Base-by-base conservation (phyloP, 2,888 invertebrate genomes). In the Lasius fuliginosus region DNA sequence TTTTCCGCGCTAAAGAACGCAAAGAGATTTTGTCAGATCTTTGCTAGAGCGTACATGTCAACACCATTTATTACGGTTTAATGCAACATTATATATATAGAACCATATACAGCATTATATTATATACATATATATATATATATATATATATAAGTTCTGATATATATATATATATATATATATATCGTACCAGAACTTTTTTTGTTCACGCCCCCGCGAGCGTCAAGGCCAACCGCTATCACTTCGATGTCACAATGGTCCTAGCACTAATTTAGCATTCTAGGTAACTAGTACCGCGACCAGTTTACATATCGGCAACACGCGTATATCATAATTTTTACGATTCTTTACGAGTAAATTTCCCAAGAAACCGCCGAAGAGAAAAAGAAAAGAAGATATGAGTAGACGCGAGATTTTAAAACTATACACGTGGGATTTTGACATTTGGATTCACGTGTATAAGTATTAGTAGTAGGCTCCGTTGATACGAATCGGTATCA, bases 191-290 rank as follows among this genome's bases (percentile, higher is more conserved):
- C n/a, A 46, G 68, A 11, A 69, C 18, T 36, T 65, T 68, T 46
- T 53, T 88, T 89, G 89, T 86, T 88, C 89, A 90, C 91, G 90
- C 91, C 91, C 91, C 89, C 91, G 86, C 89, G 74, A 87, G 11
- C 75, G 87, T 46, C 68, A 91, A 91, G 91, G 91, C 88, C 89
- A 90, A 91, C 91, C 86, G 91, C 91, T 91, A 91, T 91, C 91
- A 91, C 91, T 86, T 90, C 73, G 85, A 85, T 76, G 62, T 88
- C 87, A 91, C 86, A 91, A 90, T 88, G 83, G 60, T 64, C 84
- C 87, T 88, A 90, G 76, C 81, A 49, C 53, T 53, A 53, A 69
- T 69, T 46, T 67, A 46, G 18, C 27, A 23, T 40, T 67, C 42
- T 15, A 67, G 18, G 1, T 42, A 18, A 12, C 18, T 15, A 27